Percentiles rank a stretch among this genome's conserved stretches.
Evolutionary conservation across 2,113 vertebrate species (phyloP).

Genomic region (Alosa alosa): DNA sequence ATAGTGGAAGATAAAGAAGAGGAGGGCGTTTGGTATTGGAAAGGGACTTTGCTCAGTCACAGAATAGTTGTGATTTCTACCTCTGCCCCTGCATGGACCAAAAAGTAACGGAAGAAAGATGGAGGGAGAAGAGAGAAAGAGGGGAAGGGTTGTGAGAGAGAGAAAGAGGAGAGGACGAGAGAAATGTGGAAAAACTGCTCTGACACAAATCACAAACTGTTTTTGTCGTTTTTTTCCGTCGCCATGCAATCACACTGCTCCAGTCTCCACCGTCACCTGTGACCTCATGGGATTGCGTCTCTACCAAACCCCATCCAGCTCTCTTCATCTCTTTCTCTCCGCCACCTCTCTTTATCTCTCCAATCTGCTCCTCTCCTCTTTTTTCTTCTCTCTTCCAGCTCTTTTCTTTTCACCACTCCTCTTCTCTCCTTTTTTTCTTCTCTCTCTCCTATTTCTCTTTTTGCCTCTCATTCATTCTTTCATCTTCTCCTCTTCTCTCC

Average conservation of each 20-base stretch:
- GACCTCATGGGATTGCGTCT: neutral
- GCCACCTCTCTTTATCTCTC: neutral
- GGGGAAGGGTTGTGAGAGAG: neutral
- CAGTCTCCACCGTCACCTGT: neutral
- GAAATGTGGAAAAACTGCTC: neutral
- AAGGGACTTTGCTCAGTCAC: neutral
- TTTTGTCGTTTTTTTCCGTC: neutral
- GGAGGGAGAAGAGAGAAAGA: neutral
- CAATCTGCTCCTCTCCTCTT: too few species aligned
- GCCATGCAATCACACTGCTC: neutral
- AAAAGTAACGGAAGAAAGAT: neutral
- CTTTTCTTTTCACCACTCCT: too few species aligned
- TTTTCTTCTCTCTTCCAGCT: too few species aligned
- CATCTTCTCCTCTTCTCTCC: neutral
- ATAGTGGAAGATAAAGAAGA: neutral
- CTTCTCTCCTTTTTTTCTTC: neutral
- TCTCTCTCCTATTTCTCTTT: neutral
- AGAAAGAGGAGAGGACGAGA: neutral
- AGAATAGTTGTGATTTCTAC: neutral
- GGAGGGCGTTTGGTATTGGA: neutral
- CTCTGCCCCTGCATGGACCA: neutral
- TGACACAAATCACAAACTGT: neutral
- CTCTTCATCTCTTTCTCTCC: neutral
- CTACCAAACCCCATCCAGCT: neutral
- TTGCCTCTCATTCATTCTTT: neutral